These are phyloP conservation scores for Ancistrus triradiatus DNA, from an alignment of 2,113 vertebrate genomes.

Conservation along the genomic window DNA sequence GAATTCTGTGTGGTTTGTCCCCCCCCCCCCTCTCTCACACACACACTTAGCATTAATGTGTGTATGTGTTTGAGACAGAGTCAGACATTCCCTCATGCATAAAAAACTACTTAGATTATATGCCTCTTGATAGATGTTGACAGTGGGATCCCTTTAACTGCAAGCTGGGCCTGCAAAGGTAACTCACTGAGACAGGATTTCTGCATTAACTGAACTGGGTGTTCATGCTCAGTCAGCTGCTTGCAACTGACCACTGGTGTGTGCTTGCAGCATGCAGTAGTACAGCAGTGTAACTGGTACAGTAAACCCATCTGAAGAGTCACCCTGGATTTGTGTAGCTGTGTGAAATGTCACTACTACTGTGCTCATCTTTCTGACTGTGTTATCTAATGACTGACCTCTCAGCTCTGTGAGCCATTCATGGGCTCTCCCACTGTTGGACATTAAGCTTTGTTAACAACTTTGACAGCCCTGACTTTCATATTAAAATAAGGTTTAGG, in stretches of 20 bases:
- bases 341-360: background rate
- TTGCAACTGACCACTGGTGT: slow-evolving; percentile 2
- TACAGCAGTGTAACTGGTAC: slow-evolving; percentile 8
- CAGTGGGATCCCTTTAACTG: slow-evolving; percentile 29
- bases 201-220: slow-evolving; percentile 18
- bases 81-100: slow-evolving; percentile 8
- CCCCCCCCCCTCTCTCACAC: background rate
- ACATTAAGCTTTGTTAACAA: slow-evolving; percentile 12
- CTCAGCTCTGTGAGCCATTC: background rate
- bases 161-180: slow-evolving; percentile 24
- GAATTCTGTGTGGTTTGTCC: no score
- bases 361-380: background rate
- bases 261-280: background rate
- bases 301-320: slow-evolving; percentile 9
- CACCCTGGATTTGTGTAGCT: slow-evolving; percentile 6
- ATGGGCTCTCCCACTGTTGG: background rate
- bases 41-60: background rate
- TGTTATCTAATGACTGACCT: background rate
- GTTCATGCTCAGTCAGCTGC: slow-evolving; percentile 12
- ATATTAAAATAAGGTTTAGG: slow-evolving; percentile 17
- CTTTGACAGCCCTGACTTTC: slow-evolving; percentile 21
- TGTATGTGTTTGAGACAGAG: background rate
- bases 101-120: slow-evolving; percentile 1
- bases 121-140: slow-evolving; percentile 25
- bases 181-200: slow-evolving; percentile 32